Evolutionary conservation across 1,140 invertebrate species (phyloP).

Genomic region (Hycleus phaleratus): DNA sequence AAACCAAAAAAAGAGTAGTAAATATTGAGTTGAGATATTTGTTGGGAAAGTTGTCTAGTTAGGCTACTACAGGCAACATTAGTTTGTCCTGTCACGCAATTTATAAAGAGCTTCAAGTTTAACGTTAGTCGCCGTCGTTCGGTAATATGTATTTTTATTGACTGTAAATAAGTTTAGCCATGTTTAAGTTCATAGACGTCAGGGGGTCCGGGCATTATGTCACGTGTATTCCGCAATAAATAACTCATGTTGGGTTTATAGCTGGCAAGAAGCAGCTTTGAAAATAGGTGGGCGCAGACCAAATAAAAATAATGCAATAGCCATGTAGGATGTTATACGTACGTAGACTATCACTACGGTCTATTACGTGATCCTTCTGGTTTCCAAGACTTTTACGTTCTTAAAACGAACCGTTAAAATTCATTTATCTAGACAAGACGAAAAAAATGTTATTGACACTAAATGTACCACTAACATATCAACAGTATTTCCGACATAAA

Average conservation of each 20-base stretch:
- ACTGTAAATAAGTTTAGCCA: conserved; percentile 23
- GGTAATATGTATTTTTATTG: conserved; percentile 23
- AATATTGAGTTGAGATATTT: too few relatives aligned
- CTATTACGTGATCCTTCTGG: too few relatives aligned
- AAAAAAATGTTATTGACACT: too few relatives aligned
- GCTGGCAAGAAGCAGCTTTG: conserved; percentile 15
- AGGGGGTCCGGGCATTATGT: conserved; percentile 17
- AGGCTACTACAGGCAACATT: too few relatives aligned
- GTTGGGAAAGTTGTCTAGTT: neutral
- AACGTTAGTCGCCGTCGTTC: neutral
- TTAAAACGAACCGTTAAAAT: too few relatives aligned
- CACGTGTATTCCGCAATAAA: conserved; percentile 28
- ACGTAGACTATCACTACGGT: neutral
- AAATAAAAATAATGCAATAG: conserved; percentile 31
- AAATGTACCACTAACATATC: too few relatives aligned
- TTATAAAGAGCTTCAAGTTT: neutral
- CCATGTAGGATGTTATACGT: conserved; percentile 17
- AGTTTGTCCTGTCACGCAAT: too few relatives aligned
- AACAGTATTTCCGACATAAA: too few relatives aligned
- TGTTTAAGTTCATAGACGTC: conserved; percentile 13
- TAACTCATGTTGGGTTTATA: conserved; percentile 28
- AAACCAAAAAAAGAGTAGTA: too few relatives aligned
- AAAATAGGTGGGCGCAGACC: neutral
- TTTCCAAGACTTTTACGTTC: too few relatives aligned
- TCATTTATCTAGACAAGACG: too few relatives aligned